phyloP scores from a whole-genome alignment of 2,888 invertebrate species.

The Phanerotoma sp. region DNA sequence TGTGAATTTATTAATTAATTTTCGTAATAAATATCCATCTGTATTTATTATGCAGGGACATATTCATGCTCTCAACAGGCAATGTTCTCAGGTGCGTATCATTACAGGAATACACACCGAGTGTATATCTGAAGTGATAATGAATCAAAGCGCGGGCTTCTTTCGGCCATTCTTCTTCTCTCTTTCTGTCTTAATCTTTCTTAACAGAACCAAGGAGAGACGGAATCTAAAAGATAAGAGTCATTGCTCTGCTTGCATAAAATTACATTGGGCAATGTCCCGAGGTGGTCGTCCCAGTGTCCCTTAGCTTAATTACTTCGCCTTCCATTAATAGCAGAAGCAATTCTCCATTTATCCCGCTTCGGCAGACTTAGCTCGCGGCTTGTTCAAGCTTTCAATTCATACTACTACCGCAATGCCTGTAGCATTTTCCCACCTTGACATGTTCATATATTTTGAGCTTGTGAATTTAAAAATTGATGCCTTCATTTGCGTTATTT shows the following conservation, averaged over 20 bases:
- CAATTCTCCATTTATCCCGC: conserved; percentile 38
- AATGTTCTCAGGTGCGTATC: neutral
- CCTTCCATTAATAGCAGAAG: conserved; percentile 41
- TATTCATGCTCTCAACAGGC: conserved; percentile 2
- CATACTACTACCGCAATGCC: conserved; percentile 16
- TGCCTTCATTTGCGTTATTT: too few species aligned
- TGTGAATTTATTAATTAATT: neutral
- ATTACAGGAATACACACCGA: conserved; percentile 1
- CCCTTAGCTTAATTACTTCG: conserved; percentile 49
- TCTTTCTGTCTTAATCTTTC: too few species aligned
- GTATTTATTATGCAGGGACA: neutral
- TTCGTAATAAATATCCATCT: neutral
- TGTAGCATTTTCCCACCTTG: neutral
- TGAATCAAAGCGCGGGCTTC: conserved; percentile 44
- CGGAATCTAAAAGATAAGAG: conserved; percentile 9
- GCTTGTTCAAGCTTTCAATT: conserved; percentile 24
- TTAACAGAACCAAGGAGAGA: too few species aligned
- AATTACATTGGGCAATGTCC: conserved; percentile 39
- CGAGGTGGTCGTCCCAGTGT: conserved; percentile 41
- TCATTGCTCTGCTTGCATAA: conserved; percentile 27
- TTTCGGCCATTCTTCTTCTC: too few species aligned
- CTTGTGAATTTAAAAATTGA: too few species aligned
- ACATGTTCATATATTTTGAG: too few species aligned
- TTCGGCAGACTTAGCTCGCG: conserved; percentile 37
- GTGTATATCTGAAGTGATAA: conserved; percentile 39